Evolutionary conservation across 2,797 vertebrate genomes (phyloP), one percentile per base, ranked within the genome.

Genomic region (Onychomys leucogaster): DNA sequence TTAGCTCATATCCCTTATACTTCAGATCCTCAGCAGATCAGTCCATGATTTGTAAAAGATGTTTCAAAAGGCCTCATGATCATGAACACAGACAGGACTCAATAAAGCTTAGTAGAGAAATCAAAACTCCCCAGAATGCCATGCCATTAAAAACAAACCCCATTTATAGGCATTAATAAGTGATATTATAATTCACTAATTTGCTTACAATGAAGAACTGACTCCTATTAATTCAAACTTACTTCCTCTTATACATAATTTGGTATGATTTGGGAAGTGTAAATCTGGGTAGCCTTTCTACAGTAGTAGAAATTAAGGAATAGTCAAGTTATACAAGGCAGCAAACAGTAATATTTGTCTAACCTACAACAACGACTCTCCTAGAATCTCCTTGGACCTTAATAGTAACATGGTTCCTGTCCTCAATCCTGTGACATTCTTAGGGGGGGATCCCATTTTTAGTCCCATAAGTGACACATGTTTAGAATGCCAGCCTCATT

Each of bases 81-180:
- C 10, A 76, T 13, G n/a, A 93, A 61, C 19, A 10, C 46, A 21
- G 6, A 69, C 27, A 89, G 4, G 27, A 71, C 27, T 94, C 41
- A 65, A 21, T 59, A 91, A 67, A 46, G 10, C 27, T 11, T 78
- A 13, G 12, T n/a, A 78, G 41, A 80, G 41, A 84, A 34, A 73
- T 92, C 29, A 85, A 83, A 96, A 90, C 23, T 75, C n/a, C 25
- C 21, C 29, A 89, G n/a, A 90, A 94, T 96, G 41, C 19, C 41
- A 43, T 83, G 78, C 37, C 41, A 59, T 8, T 94, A 27, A 65
- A 96, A 81, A 63, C 14, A 75, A 89, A 2, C 52, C 29, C 6
- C 27, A 19, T 34, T 59, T 87, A 65, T 1, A 90, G 57, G 59
- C 4, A 46, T 78, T 89, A 16, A 86, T 65, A 57, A 57, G 11